Conservation (phyloP, 1,140 invertebrate species). For the Hylyphantes graminicola region DNA sequence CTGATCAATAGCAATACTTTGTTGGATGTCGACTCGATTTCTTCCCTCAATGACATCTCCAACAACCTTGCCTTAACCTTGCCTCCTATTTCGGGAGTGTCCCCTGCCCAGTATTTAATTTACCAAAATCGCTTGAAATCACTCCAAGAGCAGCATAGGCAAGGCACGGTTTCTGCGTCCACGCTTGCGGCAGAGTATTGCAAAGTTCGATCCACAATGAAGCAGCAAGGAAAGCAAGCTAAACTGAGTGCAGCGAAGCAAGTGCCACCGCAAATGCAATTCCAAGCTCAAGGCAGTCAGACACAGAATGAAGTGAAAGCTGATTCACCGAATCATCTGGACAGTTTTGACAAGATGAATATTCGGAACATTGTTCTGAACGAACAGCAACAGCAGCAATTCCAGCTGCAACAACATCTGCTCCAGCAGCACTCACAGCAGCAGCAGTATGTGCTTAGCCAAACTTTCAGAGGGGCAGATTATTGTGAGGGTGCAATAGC, state of each 20-base stretch:
- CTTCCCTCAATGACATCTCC: constrained; percentile 43
- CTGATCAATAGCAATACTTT: constrained; percentile 50
- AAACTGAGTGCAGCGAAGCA: constrained; percentile 44
- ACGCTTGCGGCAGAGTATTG: constrained; percentile 39
- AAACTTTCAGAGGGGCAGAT: constrained; percentile 53
- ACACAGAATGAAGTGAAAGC: constrained; percentile 23
- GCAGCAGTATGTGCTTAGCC: constrained; percentile 64
- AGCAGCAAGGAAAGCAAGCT: constrained; percentile 41
- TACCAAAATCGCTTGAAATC: constrained; percentile 45
- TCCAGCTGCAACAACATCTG: constrained; percentile 63
- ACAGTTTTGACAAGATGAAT: constrained; percentile 58
- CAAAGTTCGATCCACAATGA: constrained; percentile 9
- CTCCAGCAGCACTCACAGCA: constrained; percentile 64
- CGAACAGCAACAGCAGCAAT: constrained; percentile 63
- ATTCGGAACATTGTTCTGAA: constrained; percentile 55
- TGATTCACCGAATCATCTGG: not conserved
- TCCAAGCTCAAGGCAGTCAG: constrained; percentile 32
- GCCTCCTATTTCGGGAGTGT: not conserved
- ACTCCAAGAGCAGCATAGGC: constrained; percentile 40
- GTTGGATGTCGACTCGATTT: constrained; percentile 47
- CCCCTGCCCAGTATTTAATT: constrained; percentile 43
- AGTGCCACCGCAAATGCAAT: constrained; percentile 59
- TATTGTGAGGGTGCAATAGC: constrained; percentile 55
- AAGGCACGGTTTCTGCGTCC: constrained; percentile 3
- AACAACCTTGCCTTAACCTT: constrained; percentile 35